Base-by-base conservation (phyloP, 2,888 invertebrate genomes). In the Myopa testacea region DNA sequence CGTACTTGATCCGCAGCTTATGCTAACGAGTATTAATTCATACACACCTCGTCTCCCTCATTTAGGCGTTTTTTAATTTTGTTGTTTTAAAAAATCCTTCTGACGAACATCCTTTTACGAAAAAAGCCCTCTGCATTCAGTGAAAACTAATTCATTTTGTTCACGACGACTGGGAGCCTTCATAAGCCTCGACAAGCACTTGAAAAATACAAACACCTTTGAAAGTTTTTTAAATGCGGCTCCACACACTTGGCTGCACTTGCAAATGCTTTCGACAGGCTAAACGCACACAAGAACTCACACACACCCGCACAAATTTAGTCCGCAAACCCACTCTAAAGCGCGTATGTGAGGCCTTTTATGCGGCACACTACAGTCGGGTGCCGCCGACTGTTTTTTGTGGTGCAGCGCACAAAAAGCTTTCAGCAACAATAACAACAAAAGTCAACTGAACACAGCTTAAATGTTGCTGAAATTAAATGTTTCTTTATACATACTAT, bases 71-170 rank as follows among this genome's bases (percentile, higher is more conserved):
- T 10, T 19, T 4, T 12, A 16, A 4, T 67, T 14, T 67, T 67
- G 14, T 67, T 38, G 65, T 67, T 34, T 67, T 37, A 6, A 50
- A n/a, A n/a, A n/a, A n/a, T n/a, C n/a, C n/a, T n/a, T n/a, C n/a
- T n/a, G n/a, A n/a, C n/a, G n/a, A n/a, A n/a, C n/a, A n/a, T n/a
- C n/a, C n/a, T n/a, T n/a, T n/a, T n/a, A n/a, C n/a, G n/a, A n/a
- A n/a, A n/a, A n/a, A n/a, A 26, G 26, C 26, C 26, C 26, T 26
- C 26, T 26, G 26, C 14, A 50, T 50, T 50, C 50, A 50, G 10
- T 8, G 50, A 50, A 50, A 40, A 40, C 50, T n/a, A n/a, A 69
- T 69, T 69, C n/a, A 14, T 45, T 69, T 50, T 69, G 19, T 50
- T 69, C 40, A 19, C 50, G 50, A 19, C 19, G 45, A 34, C 26